phyloP scores from a whole-genome alignment of 1,140 invertebrate genomes.

The Achroia grisella region DNA sequence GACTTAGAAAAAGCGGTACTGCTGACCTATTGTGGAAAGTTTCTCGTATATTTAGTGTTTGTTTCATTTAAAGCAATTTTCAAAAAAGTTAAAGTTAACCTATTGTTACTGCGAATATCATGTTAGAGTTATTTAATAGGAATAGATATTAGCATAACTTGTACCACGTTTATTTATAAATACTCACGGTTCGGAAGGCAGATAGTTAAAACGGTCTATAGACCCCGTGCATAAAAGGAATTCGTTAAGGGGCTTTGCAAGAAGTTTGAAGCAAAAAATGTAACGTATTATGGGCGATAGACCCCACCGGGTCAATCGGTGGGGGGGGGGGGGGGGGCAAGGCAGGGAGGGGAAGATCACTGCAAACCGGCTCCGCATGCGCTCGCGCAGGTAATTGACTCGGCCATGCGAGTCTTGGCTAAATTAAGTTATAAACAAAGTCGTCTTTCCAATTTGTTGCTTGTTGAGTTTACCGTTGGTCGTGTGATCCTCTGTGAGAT shows the following conservation, averaged over 20 bases:
- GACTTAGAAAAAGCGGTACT: too few species aligned
- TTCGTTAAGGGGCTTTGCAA: constrained; percentile 25
- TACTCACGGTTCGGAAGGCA: too few species aligned
- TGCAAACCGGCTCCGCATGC: constrained; percentile 52
- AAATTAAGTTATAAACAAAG: constrained; percentile 71
- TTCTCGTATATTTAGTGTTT: neutral
- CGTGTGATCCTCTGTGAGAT: too few species aligned
- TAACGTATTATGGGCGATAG: constrained; percentile 29
- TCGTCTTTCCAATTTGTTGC: too few species aligned
- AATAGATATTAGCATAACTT: too few species aligned
- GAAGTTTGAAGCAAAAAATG: constrained; percentile 28
- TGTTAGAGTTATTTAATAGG: too few species aligned
- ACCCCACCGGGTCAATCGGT: constrained; percentile 1
- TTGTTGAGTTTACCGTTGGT: too few species aligned
- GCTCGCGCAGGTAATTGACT: constrained; percentile 67
- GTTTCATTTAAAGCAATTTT: too few species aligned
- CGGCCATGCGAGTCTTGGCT: constrained; percentile 32
- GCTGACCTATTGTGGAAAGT: too few species aligned
- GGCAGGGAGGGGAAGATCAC: constrained; percentile 20
- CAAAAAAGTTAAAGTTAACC: too few species aligned
- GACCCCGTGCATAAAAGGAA: constrained; percentile 15
- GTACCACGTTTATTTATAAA: too few species aligned
- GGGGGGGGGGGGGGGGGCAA: constrained; percentile 5
- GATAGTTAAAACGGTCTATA: neutral
- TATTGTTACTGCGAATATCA: too few species aligned